Evolutionary conservation across 2,888 invertebrate species (phyloP), one percentile per base, ranked within the genome.

Genomic region (Synergus laeviventris): DNA sequence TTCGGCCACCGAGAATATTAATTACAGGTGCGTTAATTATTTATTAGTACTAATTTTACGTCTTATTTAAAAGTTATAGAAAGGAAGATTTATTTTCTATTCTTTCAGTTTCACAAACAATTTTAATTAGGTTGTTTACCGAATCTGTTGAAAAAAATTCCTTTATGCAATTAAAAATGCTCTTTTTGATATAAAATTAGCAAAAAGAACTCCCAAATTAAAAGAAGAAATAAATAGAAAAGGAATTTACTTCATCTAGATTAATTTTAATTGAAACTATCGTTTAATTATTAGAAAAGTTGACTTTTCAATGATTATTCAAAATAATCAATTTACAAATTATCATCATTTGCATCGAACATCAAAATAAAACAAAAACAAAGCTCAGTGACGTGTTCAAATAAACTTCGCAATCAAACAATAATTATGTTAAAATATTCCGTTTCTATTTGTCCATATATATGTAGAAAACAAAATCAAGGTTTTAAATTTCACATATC

Each of bases 1-100:
- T 76, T 81, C 91, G 87, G 74, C 88, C 92, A 8, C 94, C 93
- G 38, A 92, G 92, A 88, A 93, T 93, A 85, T 90, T 93, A 64
- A 94, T 94, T 60, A 93, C 94, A 61, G 93, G 93, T 93, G 87
- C 4, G 49, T 39, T 59, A 54, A 24, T 24, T 56, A 21, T 21
- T 56, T 24, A n/a, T 21, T 56, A 24, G 3, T 24, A 56, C 14
- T 21, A 56, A 56, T 12, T 18, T 56, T 9, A 24, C 11, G 4
- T 21, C 12, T 56, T 56, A 12, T 21, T 21, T 1, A 0, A 12
- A 18, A 56, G 12, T 56, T 21, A 12, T 4, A 56, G 56, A 24
- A 21, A 21, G 21, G 1, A 2, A 18, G 8, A 9, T 49, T 49
- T n/a, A 49, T 4, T 49, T 0, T 9, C 1, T 9, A 18, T n/a